phyloP scores from a whole-genome alignment of 2,113 vertebrate species.

The Rhinichthys klamathensis region DNA sequence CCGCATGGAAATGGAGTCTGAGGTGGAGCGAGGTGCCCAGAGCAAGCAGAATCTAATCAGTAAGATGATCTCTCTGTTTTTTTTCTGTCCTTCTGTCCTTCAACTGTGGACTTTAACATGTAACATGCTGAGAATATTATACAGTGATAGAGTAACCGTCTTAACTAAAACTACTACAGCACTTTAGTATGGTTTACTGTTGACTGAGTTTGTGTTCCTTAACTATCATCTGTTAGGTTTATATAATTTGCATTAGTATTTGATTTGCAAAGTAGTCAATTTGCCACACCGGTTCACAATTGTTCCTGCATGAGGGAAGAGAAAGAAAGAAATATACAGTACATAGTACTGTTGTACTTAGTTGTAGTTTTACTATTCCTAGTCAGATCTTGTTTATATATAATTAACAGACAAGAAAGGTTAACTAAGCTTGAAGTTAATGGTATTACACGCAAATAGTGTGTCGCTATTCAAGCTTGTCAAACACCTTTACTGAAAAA shows the following conservation, averaged over 20 bases:
- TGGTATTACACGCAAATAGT: no score
- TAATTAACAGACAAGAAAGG: background rate
- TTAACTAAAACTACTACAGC: background rate
- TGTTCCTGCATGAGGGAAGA: background rate
- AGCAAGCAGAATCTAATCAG: constrained; percentile 79
- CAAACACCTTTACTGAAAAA: no score
- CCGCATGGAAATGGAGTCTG: constrained; percentile 74
- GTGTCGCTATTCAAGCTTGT: no score
- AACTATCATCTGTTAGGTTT: background rate
- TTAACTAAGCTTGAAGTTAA: background rate
- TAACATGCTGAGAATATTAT: background rate
- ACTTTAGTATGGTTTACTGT: background rate
- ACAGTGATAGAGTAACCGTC: background rate
- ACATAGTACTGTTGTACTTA: no score
- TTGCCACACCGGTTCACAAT: background rate
- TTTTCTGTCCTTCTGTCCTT: background rate
- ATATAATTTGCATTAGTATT: background rate
- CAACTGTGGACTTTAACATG: background rate
- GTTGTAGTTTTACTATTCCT: no score
- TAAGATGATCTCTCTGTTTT: constrained; percentile 64
- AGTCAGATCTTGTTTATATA: background rate
- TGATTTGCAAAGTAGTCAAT: background rate
- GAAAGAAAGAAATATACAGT: background rate
- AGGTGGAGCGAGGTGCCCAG: constrained; percentile 58
- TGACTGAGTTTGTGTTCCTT: background rate